A percentile compares a stretch with the other conserved stretches of the same genome.
These are phyloP conservation scores for Seira sanloemensis DNA, from an alignment of 2,888 invertebrate species.

Conservation along the genomic window DNA sequence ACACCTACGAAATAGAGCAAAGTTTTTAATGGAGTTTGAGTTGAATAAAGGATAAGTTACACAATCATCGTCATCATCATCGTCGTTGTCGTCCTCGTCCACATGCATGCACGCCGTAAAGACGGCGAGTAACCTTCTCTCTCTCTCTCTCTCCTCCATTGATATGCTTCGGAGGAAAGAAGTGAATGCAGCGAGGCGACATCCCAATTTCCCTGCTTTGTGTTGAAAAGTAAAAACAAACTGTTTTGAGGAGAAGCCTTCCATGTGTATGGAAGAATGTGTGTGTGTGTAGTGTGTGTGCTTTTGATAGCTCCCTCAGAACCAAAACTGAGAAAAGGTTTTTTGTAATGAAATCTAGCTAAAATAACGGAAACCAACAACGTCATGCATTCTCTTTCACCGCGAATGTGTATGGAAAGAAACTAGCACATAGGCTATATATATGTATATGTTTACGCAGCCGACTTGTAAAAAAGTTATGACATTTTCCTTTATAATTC, in stretches of 20 bases:
- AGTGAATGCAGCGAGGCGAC: neutral
- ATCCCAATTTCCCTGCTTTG: neutral
- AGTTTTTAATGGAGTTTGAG: slow-evolving; percentile 18
- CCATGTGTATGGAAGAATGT: neutral
- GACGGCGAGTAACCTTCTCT: too few species aligned
- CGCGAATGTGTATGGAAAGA: too few species aligned
- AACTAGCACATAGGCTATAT: too few species aligned
- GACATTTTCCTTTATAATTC: slow-evolving; percentile 35
- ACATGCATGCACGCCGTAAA: too few species aligned
- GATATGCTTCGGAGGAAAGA: neutral
- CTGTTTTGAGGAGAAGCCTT: neutral
- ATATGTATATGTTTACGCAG: neutral
- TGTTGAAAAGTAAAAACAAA: neutral
- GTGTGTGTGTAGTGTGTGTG: too few species aligned
- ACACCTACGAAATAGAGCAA: slow-evolving; percentile 32
- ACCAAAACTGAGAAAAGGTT: neutral
- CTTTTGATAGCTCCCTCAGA: neutral
- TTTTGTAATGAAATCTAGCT: neutral
- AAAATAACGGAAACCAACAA: neutral
- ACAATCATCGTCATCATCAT: neutral
- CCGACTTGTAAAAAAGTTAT: slow-evolving; percentile 32
- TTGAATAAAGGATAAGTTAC: neutral
- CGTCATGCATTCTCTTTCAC: neutral
- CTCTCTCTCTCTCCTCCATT: neutral
- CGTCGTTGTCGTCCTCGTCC: too few species aligned